Evolutionary conservation across 2,113 vertebrate species (phyloP).

Genomic region (Gallinago media): DNA sequence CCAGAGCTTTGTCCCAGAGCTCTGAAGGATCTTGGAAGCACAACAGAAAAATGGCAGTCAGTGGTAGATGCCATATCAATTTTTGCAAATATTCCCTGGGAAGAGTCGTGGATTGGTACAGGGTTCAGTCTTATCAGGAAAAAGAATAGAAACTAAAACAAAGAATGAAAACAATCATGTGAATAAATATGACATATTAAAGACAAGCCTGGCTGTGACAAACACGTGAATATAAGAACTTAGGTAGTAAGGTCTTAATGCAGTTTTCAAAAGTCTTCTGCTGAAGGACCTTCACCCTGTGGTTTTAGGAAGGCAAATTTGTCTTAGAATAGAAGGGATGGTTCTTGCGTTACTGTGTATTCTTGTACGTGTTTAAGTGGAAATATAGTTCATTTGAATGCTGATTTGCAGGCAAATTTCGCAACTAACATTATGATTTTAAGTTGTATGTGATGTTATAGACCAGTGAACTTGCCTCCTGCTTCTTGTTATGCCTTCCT

Average conservation of each 20-base stretch:
- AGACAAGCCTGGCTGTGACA: background rate
- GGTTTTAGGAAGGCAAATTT: background rate
- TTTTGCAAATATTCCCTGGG: rapidly evolving
- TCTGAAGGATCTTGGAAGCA: background rate
- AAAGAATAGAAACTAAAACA: background rate
- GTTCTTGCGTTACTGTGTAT: rapidly evolving
- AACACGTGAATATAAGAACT: rapidly evolving
- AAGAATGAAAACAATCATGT: background rate
- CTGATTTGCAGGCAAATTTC: background rate
- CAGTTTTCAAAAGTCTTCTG: background rate
- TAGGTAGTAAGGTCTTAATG: rapidly evolving
- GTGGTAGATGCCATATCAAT: rapidly evolving
- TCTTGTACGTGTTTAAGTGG: rapidly evolving
- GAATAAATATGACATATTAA: rapidly evolving
- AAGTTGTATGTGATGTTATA: background rate
- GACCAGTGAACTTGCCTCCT: background rate
- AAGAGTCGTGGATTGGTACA: background rate
- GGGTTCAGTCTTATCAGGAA: background rate
- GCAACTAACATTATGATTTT: rapidly evolving
- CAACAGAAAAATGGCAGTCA: background rate
- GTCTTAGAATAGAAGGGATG: rapidly evolving
- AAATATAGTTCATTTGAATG: background rate
- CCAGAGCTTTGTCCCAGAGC: background rate
- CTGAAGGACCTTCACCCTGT: background rate
- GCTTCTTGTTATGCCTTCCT: rapidly evolving